phyloP scores from a whole-genome alignment of 2,888 invertebrate genomes.

The Lysandra coridon region DNA sequence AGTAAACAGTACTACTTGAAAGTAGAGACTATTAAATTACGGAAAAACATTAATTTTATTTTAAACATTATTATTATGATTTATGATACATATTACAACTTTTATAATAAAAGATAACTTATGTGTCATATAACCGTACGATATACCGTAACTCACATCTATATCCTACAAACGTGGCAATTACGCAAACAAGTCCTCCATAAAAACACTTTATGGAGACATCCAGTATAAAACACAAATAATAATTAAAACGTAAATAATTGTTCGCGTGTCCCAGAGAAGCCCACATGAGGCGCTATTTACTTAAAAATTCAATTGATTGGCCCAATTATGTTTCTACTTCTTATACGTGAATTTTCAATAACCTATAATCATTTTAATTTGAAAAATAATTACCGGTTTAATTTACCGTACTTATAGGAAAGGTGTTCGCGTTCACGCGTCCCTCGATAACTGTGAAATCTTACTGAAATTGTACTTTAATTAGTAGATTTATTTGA shows the following conservation, averaged over 20 bases:
- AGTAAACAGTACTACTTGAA: too few relatives aligned
- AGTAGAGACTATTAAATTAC: too few relatives aligned
- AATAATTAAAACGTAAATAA: slow-evolving; percentile 56
- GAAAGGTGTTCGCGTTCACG: slow-evolving; percentile 75
- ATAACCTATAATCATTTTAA: slow-evolving; percentile 70
- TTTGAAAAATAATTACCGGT: slow-evolving; percentile 66
- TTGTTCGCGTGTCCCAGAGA: slow-evolving; percentile 53
- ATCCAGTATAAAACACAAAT: slow-evolving; percentile 37
- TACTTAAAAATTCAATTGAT: slow-evolving; percentile 68
- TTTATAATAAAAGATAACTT: too few relatives aligned
- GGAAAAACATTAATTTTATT: too few relatives aligned
- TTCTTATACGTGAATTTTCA: slow-evolving; percentile 60
- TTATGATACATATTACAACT: too few relatives aligned
- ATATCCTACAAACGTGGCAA: not conserved
- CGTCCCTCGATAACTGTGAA: slow-evolving; percentile 54
- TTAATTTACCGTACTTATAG: slow-evolving; percentile 68
- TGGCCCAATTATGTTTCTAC: slow-evolving; percentile 60
- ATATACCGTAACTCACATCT: not conserved
- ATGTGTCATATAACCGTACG: not conserved
- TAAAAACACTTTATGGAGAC: slow-evolving; percentile 12
- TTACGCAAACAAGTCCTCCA: not conserved
- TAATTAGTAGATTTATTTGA: slow-evolving; percentile 37
- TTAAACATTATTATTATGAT: not conserved
- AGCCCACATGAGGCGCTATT: slow-evolving; percentile 78
- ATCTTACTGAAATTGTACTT: slow-evolving; percentile 53